These are phyloP conservation scores for Lagodon rhomboides DNA, from an alignment of 2,797 vertebrate species.

Conservation along the genomic window DNA sequence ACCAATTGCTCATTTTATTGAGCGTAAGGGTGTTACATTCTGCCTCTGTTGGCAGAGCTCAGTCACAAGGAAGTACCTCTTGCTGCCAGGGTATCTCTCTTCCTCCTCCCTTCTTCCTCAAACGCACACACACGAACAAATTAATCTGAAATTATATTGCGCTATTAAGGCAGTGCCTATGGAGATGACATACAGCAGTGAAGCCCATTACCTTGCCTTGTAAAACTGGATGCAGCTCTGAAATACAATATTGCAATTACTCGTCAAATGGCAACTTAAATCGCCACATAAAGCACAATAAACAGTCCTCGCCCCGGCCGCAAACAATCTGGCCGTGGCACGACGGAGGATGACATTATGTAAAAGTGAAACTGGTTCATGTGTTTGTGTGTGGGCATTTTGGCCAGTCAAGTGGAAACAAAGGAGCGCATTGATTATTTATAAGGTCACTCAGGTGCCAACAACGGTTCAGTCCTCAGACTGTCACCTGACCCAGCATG, in stretches of 20 bases:
- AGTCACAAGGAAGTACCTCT: slow-evolving; percentile 52
- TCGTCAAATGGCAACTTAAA: slow-evolving; percentile 66
- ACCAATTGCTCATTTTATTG: slow-evolving; percentile 73
- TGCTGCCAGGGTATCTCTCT: slow-evolving; percentile 43
- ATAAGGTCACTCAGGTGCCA: slow-evolving; percentile 74
- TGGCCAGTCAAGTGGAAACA: slow-evolving; percentile 68
- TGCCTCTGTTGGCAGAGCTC: slow-evolving; percentile 58
- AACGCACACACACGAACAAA: slow-evolving; percentile 37
- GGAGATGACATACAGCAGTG: slow-evolving; percentile 31
- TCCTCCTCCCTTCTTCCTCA: slow-evolving; percentile 47
- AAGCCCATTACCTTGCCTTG: slow-evolving; percentile 49
- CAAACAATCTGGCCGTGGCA: slow-evolving; percentile 10
- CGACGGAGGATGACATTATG: slow-evolving; percentile 45
- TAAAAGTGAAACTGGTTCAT: slow-evolving; percentile 39
- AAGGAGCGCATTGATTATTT: slow-evolving; percentile 72
- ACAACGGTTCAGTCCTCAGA: slow-evolving; percentile 55
- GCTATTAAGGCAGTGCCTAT: slow-evolving; percentile 44
- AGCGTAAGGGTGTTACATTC: slow-evolving; percentile 64
- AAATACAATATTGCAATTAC: slow-evolving; percentile 46
- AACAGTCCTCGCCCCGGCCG: slow-evolving; percentile 22
- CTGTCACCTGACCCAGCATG: slow-evolving; percentile 65
- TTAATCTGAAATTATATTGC: slow-evolving; percentile 64
- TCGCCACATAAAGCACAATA: slow-evolving; percentile 61
- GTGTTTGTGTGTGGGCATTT: slow-evolving; percentile 46
- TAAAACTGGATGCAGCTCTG: slow-evolving; percentile 58